Evolutionary conservation across 2,888 invertebrate genomes (phyloP).

Genomic region (Digitonthophagus gazella): DNA sequence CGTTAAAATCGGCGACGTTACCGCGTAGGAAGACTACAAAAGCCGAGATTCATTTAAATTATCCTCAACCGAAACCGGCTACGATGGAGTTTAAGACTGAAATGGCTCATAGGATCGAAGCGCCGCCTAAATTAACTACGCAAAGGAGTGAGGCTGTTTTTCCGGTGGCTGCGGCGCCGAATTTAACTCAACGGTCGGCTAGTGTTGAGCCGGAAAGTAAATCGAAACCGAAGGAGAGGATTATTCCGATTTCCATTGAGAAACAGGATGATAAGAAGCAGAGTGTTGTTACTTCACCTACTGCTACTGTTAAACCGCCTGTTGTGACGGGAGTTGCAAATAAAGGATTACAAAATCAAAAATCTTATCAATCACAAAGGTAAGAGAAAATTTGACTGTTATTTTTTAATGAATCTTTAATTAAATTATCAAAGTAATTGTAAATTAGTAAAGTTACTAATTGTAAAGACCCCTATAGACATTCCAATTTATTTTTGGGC

Average conservation of each 20-base stretch:
- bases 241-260: constrained; percentile 64
- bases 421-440: no score
- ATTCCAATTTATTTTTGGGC: no score
- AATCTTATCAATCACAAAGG: constrained; percentile 50
- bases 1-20: constrained; percentile 65
- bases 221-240: constrained; percentile 58
- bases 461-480: no score
- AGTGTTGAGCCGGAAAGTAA: constrained; percentile 56
- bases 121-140: constrained; percentile 49
- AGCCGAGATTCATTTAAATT: constrained; percentile 63
- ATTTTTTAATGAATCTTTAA: no score
- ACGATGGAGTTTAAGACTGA: constrained; percentile 60
- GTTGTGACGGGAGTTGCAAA: constrained; percentile 40
- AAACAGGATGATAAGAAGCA: constrained; percentile 44
- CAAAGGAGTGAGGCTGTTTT: constrained; percentile 59
- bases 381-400: constrained; percentile 30
- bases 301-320: constrained; percentile 51
- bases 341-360: constrained; percentile 53
- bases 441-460: no score
- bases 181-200: constrained; percentile 48
- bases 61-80: constrained; percentile 49
- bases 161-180: constrained; percentile 52
- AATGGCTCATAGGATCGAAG: constrained; percentile 58
- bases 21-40: constrained; percentile 65
- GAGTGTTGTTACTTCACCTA: constrained; percentile 43